Conservation (phyloP, 2,113 vertebrate genomes). For the Isurus oxyrinchus region DNA sequence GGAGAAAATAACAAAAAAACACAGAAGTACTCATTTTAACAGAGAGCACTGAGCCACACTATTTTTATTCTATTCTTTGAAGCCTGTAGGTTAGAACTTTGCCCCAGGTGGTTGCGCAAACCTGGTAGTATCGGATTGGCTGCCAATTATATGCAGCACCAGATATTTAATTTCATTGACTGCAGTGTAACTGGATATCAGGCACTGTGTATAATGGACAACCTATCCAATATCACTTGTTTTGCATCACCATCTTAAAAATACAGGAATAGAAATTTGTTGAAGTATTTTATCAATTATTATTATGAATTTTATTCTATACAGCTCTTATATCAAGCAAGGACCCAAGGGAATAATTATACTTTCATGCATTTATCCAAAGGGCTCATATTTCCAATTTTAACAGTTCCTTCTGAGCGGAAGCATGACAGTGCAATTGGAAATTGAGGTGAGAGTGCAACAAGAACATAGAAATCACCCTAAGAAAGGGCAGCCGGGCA, state of each 20-base stretch:
- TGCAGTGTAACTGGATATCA: not conserved
- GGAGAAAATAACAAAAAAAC: not conserved
- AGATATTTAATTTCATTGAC: not conserved
- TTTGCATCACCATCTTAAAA: not conserved
- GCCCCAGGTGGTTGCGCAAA: not conserved
- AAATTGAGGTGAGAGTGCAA: not conserved
- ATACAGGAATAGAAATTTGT: no score
- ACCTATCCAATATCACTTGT: not conserved
- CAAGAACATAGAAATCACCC: not conserved
- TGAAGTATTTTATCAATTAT: not conserved
- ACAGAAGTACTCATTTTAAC: not conserved
- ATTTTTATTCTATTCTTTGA: not conserved
- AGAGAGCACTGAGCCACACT: not conserved
- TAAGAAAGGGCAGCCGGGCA: not conserved
- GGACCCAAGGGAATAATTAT: not conserved
- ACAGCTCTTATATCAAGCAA: not conserved
- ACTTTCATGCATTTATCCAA: not conserved
- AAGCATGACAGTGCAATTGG: not conserved
- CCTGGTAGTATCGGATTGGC: not conserved
- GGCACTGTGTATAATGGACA: not conserved
- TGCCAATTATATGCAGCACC: not conserved
- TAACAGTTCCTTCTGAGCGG: not conserved
- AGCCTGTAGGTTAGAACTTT: not conserved
- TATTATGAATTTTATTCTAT: not conserved
- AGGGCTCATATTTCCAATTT: not conserved